Evolutionary conservation across 2,888 invertebrate genomes (phyloP).

Genomic region (Athrips mouffetella): DNA sequence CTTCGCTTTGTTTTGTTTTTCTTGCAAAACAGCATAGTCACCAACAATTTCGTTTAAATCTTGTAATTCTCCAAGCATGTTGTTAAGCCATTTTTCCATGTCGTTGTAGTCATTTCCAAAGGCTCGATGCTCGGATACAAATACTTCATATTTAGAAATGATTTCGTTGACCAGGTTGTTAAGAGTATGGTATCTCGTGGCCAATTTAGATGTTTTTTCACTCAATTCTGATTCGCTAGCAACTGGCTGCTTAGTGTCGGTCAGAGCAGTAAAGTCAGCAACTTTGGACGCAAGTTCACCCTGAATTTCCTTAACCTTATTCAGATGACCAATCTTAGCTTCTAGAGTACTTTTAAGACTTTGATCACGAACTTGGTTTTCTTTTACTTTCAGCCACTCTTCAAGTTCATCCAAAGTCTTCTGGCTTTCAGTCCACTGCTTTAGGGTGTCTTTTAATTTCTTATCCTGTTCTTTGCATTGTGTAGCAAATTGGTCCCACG

Average conservation of each 20-base stretch:
- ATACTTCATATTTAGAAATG: slow-evolving; percentile 88
- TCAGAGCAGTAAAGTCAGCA: slow-evolving; percentile 81
- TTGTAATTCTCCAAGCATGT: slow-evolving; percentile 84
- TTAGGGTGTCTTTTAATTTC: slow-evolving; percentile 85
- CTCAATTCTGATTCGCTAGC: slow-evolving; percentile 87
- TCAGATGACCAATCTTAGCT: slow-evolving; percentile 87
- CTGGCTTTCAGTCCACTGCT: slow-evolving; percentile 90
- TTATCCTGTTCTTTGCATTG: slow-evolving; percentile 84
- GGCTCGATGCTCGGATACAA: slow-evolving; percentile 89
- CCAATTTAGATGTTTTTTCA: slow-evolving; percentile 85
- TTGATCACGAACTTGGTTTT: slow-evolving; percentile 91
- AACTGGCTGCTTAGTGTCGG: slow-evolving; percentile 83
- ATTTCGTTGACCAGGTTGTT: slow-evolving; percentile 90
- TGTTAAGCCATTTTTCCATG: slow-evolving; percentile 86
- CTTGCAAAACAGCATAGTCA: slow-evolving; percentile 89
- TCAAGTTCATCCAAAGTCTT: slow-evolving; percentile 86
- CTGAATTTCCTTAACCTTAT: slow-evolving; percentile 85
- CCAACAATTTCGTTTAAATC: slow-evolving; percentile 90
- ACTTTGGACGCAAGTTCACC: slow-evolving; percentile 83
- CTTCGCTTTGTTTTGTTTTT: slow-evolving; percentile 87
- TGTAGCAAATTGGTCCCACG: slow-evolving; percentile 86
- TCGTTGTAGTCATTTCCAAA: slow-evolving; percentile 87
- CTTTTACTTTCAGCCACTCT: slow-evolving; percentile 91
- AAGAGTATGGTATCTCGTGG: slow-evolving; percentile 88
- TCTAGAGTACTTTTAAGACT: slow-evolving; percentile 91